A percentile compares a stretch with the other conserved stretches of the same genome.
phyloP scores from a whole-genome alignment of 1,140 invertebrate species.

The Calephelis nemesis region DNA sequence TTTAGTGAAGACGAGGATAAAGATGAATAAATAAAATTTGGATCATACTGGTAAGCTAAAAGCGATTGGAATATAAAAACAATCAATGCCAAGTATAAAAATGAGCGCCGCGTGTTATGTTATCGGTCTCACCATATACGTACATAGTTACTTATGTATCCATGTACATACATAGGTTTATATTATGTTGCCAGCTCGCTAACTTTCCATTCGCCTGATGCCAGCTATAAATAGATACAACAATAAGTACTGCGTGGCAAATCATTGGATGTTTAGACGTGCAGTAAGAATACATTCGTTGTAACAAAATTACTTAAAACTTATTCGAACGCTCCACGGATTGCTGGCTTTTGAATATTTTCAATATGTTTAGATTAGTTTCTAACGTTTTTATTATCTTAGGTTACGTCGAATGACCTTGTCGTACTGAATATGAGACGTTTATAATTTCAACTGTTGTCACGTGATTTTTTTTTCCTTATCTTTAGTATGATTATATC shows the following conservation, averaged over 20 bases:
- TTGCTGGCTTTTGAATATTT: neutral
- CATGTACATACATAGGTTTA: conserved; percentile 45
- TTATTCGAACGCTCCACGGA: neutral
- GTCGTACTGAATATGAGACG: conserved; percentile 40
- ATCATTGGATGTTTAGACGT: conserved; percentile 34
- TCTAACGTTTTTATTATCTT: conserved; percentile 37
- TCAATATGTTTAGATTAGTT: conserved; percentile 5
- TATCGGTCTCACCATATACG: conserved; percentile 26
- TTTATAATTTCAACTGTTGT: conserved; percentile 47
- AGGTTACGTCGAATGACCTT: conserved; percentile 50
- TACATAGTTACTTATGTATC: conserved; percentile 37
- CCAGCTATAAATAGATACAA: conserved; percentile 70
- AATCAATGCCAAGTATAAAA: conserved; percentile 1
- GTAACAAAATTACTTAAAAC: conserved; percentile 13
- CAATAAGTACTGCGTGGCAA: conserved; percentile 60
- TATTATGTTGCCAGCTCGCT: conserved; percentile 63
- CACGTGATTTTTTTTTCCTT: conserved; percentile 59
- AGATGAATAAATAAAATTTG: neutral
- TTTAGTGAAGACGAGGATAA: neutral
- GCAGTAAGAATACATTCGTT: conserved; percentile 10
- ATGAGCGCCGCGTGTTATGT: conserved; percentile 21
- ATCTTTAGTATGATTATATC: conserved; percentile 56
- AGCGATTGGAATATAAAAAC: neutral
- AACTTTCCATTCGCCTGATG: conserved; percentile 73
- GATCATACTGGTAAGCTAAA: neutral